Evolutionary conservation across 2,113 vertebrate species (phyloP), one percentile per base, ranked within the genome.

Genomic region (Dasyornis broadbenti): DNA sequence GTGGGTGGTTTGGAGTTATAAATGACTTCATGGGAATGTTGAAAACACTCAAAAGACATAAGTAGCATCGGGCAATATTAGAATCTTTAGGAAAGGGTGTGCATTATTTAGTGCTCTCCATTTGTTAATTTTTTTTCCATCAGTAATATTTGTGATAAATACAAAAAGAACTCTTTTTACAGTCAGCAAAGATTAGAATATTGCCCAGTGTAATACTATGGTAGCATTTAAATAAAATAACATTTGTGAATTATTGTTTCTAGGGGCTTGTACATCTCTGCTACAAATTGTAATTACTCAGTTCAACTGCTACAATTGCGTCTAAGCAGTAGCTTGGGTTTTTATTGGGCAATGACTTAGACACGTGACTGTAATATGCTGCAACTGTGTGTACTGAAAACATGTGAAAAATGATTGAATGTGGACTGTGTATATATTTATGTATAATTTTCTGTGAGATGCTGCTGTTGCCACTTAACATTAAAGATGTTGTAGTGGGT

Each of bases 341-440:
- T 96, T 95, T 98, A 98, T 97, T 95, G 96, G 98, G 98, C 98
- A 98, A 98, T 97, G 96, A 97, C 97, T 98, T 98, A 98, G 98
- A 98, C 97, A 97, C 92, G 96, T 98, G 97, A 98, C 98, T 98
- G 95, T 98, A 98, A 98, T 98, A 98, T 98, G 98, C 98, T 98
- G 98, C 98, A 98, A 98, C 97, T 97, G 97, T 97, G 97, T 98
- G 98, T 98, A 98, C 97, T 99, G 98, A 98, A 98, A 98, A 98
- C 98, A 98, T 98, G 98, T 99, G 98, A 98, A 97, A 98, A 98
- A 98, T 85, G 98, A 98, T 97, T 98, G 98, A 98, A 98, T 98
- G 98, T 99, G 98, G 98, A 98, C 95, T 98, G 97, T 99, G 98
- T 99, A 98, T 98, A 98, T 99, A 99, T 98, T 97, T 98, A 98